Evolutionary conservation across 2,888 invertebrate species (phyloP).

Genomic region (Meta bourneti): DNA sequence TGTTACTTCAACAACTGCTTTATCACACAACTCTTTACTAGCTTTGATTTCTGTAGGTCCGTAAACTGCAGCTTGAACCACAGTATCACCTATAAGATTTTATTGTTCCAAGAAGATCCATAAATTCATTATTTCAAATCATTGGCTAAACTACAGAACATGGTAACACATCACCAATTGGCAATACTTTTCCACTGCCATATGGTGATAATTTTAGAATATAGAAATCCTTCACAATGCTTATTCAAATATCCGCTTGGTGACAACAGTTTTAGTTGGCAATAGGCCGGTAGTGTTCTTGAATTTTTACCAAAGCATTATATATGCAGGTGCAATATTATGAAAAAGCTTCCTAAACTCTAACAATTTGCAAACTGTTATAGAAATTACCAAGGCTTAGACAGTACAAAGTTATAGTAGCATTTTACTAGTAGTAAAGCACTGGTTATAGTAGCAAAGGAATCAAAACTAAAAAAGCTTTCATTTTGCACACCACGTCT

Average conservation of each 20-base stretch:
- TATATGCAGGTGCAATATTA: too few species aligned
- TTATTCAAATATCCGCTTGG: not conserved
- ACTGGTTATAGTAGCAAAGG: too few species aligned
- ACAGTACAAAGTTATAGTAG: too few species aligned
- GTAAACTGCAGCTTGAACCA: slow-evolving; percentile 88
- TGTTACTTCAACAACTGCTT: slow-evolving; percentile 88
- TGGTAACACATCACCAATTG: not conserved
- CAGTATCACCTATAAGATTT: slow-evolving; percentile 86
- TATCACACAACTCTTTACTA: slow-evolving; percentile 88
- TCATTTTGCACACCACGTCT: too few species aligned
- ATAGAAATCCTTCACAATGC: not conserved
- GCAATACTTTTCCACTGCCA: not conserved
- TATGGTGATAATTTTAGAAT: not conserved
- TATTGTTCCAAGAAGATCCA: not conserved
- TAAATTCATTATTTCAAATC: not conserved
- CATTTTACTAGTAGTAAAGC: too few species aligned
- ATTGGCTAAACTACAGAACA: not conserved
- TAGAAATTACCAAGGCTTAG: too few species aligned
- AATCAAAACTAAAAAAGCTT: too few species aligned
- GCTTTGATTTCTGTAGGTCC: slow-evolving; percentile 91
- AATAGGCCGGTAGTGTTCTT: not conserved
- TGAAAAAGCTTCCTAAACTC: too few species aligned
- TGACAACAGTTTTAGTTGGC: not conserved
- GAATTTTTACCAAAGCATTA: too few species aligned
- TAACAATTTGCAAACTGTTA: too few species aligned